A percentile compares a stretch with the other conserved stretches of the same genome.
These are phyloP conservation scores for Blastobasis lacticolella DNA, from an alignment of 2,888 invertebrate species.

Conservation along the genomic window DNA sequence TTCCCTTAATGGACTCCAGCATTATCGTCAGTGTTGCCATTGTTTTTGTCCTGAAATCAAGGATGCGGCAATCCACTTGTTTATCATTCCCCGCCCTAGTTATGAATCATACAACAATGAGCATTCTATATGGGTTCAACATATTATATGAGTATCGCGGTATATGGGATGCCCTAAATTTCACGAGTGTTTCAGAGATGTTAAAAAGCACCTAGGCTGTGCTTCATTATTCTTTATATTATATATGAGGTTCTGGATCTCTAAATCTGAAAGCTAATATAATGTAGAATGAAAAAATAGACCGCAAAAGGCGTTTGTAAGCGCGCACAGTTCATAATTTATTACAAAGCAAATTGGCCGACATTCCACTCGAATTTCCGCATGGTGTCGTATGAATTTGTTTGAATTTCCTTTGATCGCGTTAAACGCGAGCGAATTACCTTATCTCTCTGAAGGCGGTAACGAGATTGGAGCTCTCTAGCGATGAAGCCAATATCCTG, in stretches of 20 bases:
- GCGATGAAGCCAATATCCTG: conserved; percentile 44
- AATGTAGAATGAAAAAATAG: no score
- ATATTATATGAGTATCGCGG: no score
- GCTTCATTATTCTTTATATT: no score
- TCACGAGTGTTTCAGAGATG: no score
- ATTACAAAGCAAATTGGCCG: neutral
- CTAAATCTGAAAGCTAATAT: no score
- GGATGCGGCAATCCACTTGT: conserved; percentile 21
- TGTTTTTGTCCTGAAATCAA: conserved; percentile 54
- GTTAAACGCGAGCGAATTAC: conserved; percentile 35
- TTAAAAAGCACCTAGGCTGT: no score
- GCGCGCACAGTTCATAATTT: conserved; percentile 1
- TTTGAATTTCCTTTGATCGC: conserved; percentile 35
- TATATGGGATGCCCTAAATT: no score
- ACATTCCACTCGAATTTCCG: conserved; percentile 13
- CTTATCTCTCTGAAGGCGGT: conserved; percentile 32
- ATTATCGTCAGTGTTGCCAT: conserved; percentile 43
- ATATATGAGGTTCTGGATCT: no score
- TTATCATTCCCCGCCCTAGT: neutral
- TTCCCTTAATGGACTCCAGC: conserved; percentile 57
- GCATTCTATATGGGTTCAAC: neutral
- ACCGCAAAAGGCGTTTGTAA: neutral
- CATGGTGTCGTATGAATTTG: conserved; percentile 30
- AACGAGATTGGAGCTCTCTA: conserved; percentile 39
- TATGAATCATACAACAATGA: conserved; percentile 8